A percentile compares a stretch with the other conserved stretches of the same genome.
phyloP scores from a whole-genome alignment of 2,797 vertebrate genomes.

The Cyprinodon diabolis region DNA sequence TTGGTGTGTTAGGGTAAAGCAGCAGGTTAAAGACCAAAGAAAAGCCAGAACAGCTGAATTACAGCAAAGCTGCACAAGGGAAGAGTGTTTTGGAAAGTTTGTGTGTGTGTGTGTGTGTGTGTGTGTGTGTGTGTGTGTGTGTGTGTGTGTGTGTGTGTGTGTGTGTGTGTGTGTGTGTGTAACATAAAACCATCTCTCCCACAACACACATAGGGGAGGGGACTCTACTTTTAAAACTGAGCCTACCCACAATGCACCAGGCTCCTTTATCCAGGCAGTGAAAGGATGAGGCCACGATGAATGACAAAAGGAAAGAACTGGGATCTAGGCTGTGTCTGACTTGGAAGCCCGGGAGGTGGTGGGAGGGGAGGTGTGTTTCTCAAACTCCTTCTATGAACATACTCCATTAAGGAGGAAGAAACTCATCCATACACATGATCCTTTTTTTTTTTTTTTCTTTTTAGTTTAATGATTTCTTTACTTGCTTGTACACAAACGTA shows the following conservation, averaged over 20 bases:
- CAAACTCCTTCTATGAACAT: slow-evolving; percentile 60
- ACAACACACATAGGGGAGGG: slow-evolving; percentile 76
- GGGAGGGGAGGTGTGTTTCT: slow-evolving; percentile 33
- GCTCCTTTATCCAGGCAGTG: slow-evolving; percentile 82
- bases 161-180: slow-evolving; percentile 52
- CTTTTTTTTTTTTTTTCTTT: slow-evolving; percentile 14
- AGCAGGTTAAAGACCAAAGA: not conserved
- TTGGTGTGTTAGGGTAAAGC: not conserved
- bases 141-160: slow-evolving; percentile 52
- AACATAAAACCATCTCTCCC: slow-evolving; percentile 78
- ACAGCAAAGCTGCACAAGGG: slow-evolving; percentile 23
- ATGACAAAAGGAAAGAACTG: slow-evolving; percentile 83
- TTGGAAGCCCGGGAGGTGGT: slow-evolving; percentile 61
- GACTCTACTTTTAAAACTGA: slow-evolving; percentile 76
- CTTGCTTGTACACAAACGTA: slow-evolving; percentile 88
- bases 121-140: slow-evolving; percentile 52
- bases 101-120: slow-evolving; percentile 40
- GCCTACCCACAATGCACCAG: slow-evolving; percentile 81
- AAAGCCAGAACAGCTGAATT: not conserved
- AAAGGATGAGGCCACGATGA: slow-evolving; percentile 82
- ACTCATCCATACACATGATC: slow-evolving; percentile 61
- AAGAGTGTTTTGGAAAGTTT: slow-evolving; percentile 56
- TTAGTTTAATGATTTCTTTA: slow-evolving; percentile 88
- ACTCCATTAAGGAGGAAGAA: slow-evolving; percentile 59
- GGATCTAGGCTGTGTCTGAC: slow-evolving; percentile 73